A percentile compares a stretch with the other conserved stretches of the same genome.
Evolutionary conservation across 2,797 vertebrate genomes (phyloP).

Genomic region (Leptodactylus fallax): DNA sequence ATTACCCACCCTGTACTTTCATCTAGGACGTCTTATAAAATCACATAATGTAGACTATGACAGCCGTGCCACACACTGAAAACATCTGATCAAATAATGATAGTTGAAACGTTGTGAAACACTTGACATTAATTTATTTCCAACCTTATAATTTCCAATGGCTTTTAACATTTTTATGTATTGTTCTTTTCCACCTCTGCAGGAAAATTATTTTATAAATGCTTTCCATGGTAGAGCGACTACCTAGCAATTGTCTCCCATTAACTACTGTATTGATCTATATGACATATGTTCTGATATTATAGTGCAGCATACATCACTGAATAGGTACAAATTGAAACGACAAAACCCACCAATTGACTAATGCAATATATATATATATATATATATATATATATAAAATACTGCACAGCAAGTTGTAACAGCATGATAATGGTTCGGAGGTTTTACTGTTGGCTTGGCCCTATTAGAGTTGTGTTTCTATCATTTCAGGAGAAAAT

Average conservation of each 20-base stretch:
- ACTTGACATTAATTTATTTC: conserved; percentile 36
- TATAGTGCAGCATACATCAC: neutral
- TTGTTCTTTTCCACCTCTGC: conserved; percentile 37
- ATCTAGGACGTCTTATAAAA: conserved; percentile 31
- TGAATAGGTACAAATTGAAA: neutral
- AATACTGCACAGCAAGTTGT: neutral
- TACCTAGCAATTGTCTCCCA: conserved; percentile 28
- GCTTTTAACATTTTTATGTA: conserved; percentile 22
- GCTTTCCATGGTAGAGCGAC: neutral
- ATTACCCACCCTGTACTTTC: neutral
- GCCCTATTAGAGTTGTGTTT: neutral
- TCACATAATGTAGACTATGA: conserved; percentile 31
- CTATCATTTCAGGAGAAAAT: neutral
- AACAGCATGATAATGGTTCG: neutral
- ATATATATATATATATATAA: neutral
- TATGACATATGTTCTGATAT: neutral
- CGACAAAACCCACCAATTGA: neutral
- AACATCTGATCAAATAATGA: conserved; percentile 30
- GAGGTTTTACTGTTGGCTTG: neutral
- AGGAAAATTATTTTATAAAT: conserved; percentile 42
- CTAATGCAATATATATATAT: neutral
- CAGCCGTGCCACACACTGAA: conserved; percentile 4
- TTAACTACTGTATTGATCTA: conserved; percentile 10
- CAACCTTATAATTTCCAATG: conserved; percentile 31
- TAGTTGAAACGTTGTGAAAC: neutral